phyloP scores from a whole-genome alignment of 64 coral and sea anemone genomes.

The Dendronephthya gigantea region DNA sequence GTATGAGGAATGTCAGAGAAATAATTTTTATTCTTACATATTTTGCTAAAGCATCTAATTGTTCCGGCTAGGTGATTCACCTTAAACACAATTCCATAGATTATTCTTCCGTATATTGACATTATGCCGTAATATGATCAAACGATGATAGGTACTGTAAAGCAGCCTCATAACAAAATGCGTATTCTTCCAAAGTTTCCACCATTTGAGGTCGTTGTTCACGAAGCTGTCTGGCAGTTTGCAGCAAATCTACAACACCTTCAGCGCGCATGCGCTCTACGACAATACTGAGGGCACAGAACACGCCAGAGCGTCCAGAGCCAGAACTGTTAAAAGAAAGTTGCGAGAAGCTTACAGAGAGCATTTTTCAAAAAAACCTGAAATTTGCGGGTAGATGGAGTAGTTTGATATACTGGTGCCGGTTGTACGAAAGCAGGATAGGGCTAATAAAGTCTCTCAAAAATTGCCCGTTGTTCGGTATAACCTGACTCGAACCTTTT shows the following conservation, averaged over 20 bases:
- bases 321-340: conserved; percentile 3
- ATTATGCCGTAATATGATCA: conserved; percentile 4
- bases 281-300: conserved; percentile 11
- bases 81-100: too few relatives aligned
- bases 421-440: too few relatives aligned
- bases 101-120: too few relatives aligned
- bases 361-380: not conserved
- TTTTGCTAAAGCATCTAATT: too few relatives aligned
- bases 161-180: conserved; percentile 18
- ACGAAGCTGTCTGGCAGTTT: not conserved
- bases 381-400: not conserved
- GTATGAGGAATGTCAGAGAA: too few relatives aligned
- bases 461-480: too few relatives aligned
- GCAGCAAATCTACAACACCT: conserved; percentile 1
- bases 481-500: too few relatives aligned
- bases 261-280: conserved; percentile 19
- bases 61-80: too few relatives aligned
- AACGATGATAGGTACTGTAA: conserved; percentile 6
- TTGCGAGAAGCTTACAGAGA: too few relatives aligned
- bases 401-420: not conserved
- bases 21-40: too few relatives aligned
- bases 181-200: not conserved
- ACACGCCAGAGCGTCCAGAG: not conserved
- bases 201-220: conserved; percentile 11
- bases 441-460: too few relatives aligned